Conservation (phyloP, 2,888 invertebrate species). For the Disparrhopalites patrizii region DNA sequence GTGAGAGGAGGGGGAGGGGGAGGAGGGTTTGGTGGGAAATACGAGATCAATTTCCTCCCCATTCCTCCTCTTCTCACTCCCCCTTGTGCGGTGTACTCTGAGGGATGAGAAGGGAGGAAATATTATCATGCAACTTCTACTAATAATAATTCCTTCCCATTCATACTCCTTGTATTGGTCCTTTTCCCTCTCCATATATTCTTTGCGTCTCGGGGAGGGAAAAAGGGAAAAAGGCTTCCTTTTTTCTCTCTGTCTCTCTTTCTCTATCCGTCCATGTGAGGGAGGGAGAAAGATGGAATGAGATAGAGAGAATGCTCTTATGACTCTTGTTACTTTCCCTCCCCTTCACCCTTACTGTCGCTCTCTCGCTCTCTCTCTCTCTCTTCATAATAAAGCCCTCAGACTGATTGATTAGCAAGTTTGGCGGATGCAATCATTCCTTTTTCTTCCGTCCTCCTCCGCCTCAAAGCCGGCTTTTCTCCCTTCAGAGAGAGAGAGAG, state of each 20-base stretch:
- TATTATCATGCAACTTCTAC: conserved; percentile 9
- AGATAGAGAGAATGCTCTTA: conserved; percentile 36
- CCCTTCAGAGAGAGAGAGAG: too few species aligned
- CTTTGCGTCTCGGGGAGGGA: background rate
- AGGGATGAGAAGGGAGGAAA: conserved; percentile 8
- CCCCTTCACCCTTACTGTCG: conserved; percentile 5
- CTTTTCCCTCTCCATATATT: background rate
- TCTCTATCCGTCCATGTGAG: too few species aligned
- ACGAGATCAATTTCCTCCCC: conserved; percentile 21
- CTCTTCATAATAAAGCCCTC: conserved; percentile 32
- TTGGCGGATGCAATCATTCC: conserved; percentile 25
- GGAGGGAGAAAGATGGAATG: conserved; percentile 31
- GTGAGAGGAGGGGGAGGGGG: background rate
- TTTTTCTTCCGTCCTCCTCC: conserved; percentile 15
- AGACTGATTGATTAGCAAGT: conserved; percentile 37
- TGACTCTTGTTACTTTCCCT: conserved; percentile 27
- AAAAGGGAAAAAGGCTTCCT: conserved; percentile 29
- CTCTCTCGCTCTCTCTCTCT: conserved; percentile 6
- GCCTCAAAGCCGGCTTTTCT: background rate
- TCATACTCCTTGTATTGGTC: background rate
- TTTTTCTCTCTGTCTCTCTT: conserved; percentile 6
- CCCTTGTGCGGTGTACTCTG: background rate
- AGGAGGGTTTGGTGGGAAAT: background rate
- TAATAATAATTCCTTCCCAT: conserved; percentile 14
- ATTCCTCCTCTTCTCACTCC: background rate